Base-by-base conservation (phyloP, 2,113 vertebrate species). In the Phalacrocorax brasilianus region DNA sequence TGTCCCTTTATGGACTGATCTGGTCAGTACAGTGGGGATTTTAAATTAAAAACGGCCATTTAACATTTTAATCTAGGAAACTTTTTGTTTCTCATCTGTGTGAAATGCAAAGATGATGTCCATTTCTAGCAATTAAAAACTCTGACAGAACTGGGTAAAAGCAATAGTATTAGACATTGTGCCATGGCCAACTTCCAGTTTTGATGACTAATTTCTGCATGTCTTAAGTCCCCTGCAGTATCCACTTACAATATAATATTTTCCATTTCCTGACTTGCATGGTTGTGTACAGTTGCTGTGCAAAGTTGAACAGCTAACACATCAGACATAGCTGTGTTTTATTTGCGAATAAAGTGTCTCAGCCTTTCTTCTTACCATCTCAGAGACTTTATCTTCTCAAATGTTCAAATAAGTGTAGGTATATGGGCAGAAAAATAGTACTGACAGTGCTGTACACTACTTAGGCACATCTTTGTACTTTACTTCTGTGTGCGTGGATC, bases 191-290 rank as follows among this genome's bases (percentile, higher is more conserved):
- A 5, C 68, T 94, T 97, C 97, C 93, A 49, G 80, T 85, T 85
- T 96, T 90, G 84, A 93, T 97, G 94, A 97, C 95, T 97, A 93
- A 80, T 95, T 91, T 85, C 77, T 96, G 76, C 94, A 84, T 97
- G 94, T 95, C 94, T 96, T 81, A 89, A 97, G 94, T 97, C 94
- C 95, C 87, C 94, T 94, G 92, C 67, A 88, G 79, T 97, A 94
- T 95, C 95, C 95, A 86, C 88, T 97, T 97, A 95, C 82, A 59
- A 85, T 94, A 89, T 96, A 97, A 95, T 90, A 92, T 96, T 97
- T 95, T 96, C 96, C 96, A 93, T 97, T 98, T 96, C 85, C 93
- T 97, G 91, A 90, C 93, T 94, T 67, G 94, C 81, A 82, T 91
- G 85, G 89, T 76, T 93, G 82, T 65, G 66, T 68, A 92, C 50